Percentiles rank a stretch among this genome's conserved stretches.
Conservation (phyloP, 1,140 invertebrate genomes). For the Diuraphis noxia region DNA sequence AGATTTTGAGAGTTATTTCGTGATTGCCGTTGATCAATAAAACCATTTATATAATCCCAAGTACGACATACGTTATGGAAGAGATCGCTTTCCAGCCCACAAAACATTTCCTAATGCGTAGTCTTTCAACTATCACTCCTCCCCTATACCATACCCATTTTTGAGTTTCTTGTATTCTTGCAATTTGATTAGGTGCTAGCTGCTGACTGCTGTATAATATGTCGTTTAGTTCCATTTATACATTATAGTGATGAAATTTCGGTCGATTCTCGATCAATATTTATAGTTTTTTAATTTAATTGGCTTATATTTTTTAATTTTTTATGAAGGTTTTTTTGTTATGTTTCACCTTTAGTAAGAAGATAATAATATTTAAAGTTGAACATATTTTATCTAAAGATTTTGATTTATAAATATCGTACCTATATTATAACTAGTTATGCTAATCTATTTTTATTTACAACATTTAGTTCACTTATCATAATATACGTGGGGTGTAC, state of each 20-base stretch:
- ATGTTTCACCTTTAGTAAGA: neutral
- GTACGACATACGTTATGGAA: neutral
- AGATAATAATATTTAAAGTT: neutral
- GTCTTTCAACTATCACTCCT: neutral
- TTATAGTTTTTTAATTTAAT: neutral
- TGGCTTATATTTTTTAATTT: too few relatives aligned
- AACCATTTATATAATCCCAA: slow-evolving; percentile 3
- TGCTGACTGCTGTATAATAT: too few relatives aligned
- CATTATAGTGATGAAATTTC: neutral
- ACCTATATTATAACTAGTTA: neutral
- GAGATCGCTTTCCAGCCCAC: neutral
- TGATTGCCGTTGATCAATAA: neutral
- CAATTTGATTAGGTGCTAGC: neutral
- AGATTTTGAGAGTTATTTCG: neutral
- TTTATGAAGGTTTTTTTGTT: neutral
- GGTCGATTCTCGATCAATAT: neutral
- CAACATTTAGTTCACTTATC: neutral
- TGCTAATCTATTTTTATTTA: neutral
- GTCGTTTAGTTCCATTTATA: neutral
- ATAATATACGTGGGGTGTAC: neutral
- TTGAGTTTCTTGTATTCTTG: neutral
- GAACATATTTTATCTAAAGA: neutral
- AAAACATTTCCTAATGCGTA: neutral
- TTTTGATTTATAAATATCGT: neutral
- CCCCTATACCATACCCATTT: neutral